These are phyloP conservation scores for Agonopterix alstromeriana DNA, from an alignment of 2,888 invertebrate species.

Conservation along the genomic window DNA sequence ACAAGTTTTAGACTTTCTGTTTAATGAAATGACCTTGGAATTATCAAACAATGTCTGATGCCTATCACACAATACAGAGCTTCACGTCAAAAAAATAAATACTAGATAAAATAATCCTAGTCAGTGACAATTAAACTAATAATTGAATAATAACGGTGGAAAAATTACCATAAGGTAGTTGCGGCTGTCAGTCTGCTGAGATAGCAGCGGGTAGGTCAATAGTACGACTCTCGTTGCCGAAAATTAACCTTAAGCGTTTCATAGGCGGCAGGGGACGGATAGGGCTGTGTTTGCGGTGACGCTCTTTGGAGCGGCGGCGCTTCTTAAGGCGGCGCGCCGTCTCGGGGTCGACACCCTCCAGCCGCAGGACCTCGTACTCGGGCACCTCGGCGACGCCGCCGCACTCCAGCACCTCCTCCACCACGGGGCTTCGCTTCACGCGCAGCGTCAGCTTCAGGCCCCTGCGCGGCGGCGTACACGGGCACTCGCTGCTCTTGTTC, in stretches of 20 bases:
- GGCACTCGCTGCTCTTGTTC: constrained; percentile 67
- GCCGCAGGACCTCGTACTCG: constrained; percentile 89
- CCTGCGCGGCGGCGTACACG: constrained; percentile 77
- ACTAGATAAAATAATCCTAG: constrained; percentile 68
- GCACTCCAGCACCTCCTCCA: constrained; percentile 88
- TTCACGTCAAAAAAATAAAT: constrained; percentile 60
- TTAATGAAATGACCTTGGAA: constrained; percentile 53
- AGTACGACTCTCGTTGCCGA: constrained; percentile 92
- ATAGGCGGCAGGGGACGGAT: constrained; percentile 81
- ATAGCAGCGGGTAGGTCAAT: constrained; percentile 90
- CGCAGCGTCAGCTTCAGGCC: constrained; percentile 88
- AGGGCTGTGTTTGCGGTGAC: constrained; percentile 69
- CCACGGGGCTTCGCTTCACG: constrained; percentile 90
- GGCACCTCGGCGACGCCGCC: constrained; percentile 84
- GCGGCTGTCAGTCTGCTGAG: constrained; percentile 75
- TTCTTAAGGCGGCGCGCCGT: constrained; percentile 75
- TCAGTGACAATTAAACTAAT: constrained; percentile 73
- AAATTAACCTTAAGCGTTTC: constrained; percentile 90
- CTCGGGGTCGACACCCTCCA: constrained; percentile 83
- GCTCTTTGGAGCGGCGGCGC: constrained; percentile 68
- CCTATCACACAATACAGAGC: constrained; percentile 60
- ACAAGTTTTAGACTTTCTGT: constrained; percentile 32
- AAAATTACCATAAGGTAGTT: constrained; percentile 56
- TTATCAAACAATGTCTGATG: constrained; percentile 56
- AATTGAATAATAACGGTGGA: constrained; percentile 74